Evolutionary conservation across 2,797 vertebrate genomes (phyloP), one percentile per base, ranked within the genome.

Genomic region (Cheirogaleus major): DNA sequence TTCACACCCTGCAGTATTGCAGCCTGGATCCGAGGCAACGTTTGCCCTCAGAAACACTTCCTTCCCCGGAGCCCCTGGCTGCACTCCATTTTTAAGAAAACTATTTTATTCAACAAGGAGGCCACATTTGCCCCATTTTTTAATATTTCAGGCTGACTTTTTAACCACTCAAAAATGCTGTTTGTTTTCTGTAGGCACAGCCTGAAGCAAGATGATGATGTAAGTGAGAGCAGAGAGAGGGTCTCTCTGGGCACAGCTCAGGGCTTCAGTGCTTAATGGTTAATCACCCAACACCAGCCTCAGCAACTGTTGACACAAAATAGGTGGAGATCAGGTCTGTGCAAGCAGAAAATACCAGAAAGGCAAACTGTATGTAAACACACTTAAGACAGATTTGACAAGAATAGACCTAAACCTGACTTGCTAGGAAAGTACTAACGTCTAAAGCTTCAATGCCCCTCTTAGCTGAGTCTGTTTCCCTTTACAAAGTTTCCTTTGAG

Each of bases 281-380:
- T 98, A 98, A 98, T 98, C 93, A 96, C 97, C 97, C 98, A 98
- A 97, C 98, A 97, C 98, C 98, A 98, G 98, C 94, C 98, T 97
- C 97, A 63, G 98, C 97, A 98, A 97, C 98, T 99, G 99, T 99
- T 99, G 99, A 99, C 99, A 99, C 98, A 99, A 99, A 98, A 99
- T 99, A 99, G 99, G 99, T 98, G 95, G 98, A 98, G 98, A 99
- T 99, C 99, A 99, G 99, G 99, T 99, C 99, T 99, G 98, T 99
- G 99, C 99, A 99, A 99, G 99, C 98, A 98, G 97, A 98, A 98
- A 99, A 99, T 99, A 99, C 99, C 99, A 99, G 99, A 98, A 98
- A 98, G 98, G 98, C 98, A 99, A 98, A 99, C 98, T 98, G 91
- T 98, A 98, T 98, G 98, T 98, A 99, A 99, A 99, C 97, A 98